Conservation (phyloP, 2,113 vertebrate genomes). For the Dipodomys spectabilis region DNA sequence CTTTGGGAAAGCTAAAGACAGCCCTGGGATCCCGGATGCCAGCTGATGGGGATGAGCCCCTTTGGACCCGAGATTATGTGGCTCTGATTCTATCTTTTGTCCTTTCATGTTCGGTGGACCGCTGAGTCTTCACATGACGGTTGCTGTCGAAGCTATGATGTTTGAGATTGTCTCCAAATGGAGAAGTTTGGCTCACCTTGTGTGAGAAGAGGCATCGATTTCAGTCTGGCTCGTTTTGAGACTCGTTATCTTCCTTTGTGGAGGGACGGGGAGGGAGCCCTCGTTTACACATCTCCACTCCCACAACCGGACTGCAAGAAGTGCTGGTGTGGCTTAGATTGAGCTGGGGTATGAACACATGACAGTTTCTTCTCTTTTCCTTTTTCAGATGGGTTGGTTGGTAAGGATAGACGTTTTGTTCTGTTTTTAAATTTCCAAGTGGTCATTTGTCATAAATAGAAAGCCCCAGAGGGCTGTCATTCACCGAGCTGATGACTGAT, state of each 20-base stretch:
- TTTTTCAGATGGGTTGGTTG: neutral
- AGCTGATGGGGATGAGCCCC: neutral
- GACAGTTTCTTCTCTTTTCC: neutral
- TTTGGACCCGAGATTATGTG: neutral
- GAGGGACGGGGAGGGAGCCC: neutral
- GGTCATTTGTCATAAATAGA: neutral
- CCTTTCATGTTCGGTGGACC: too few relatives aligned
- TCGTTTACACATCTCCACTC: accelerated
- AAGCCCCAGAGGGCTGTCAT: neutral
- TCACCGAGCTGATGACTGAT: neutral
- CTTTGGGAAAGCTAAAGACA: neutral
- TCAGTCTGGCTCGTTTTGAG: neutral
- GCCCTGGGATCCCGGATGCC: accelerated
- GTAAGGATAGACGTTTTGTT: neutral
- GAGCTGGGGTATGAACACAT: neutral
- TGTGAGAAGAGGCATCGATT: neutral
- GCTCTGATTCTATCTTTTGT: neutral
- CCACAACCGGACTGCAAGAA: neutral
- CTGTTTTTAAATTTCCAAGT: neutral
- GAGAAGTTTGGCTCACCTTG: neutral
- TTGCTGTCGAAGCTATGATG: neutral
- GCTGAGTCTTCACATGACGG: accelerated
- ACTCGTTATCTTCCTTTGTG: neutral
- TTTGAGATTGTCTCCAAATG: neutral
- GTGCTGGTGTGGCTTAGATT: accelerated